phyloP scores from a whole-genome alignment of 2,797 vertebrate genomes.

The Synaphobranchus kaupii region DNA sequence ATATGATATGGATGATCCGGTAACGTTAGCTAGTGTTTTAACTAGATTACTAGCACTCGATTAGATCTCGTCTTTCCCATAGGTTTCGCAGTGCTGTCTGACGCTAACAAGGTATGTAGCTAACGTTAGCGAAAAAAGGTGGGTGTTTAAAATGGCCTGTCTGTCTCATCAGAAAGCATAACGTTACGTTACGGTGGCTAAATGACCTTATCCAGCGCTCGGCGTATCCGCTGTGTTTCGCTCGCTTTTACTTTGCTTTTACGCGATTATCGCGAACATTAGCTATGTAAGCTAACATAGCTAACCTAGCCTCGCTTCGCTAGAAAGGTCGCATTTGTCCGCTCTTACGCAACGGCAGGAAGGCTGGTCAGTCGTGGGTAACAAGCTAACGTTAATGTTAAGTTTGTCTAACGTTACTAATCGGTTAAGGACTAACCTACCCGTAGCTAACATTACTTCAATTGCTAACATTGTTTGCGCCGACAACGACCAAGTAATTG shows the following conservation, averaged over 20 bases:
- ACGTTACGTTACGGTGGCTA: too few species aligned
- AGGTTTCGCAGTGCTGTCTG: background rate
- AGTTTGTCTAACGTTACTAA: too few species aligned
- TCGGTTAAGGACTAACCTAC: too few species aligned
- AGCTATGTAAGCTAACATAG: background rate
- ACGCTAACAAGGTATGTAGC: background rate
- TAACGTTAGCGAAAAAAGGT: background rate
- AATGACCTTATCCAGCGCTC: background rate
- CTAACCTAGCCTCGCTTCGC: too few species aligned
- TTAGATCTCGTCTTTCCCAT: background rate
- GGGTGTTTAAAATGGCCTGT: background rate
- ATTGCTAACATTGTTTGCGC: too few species aligned
- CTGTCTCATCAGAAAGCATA: background rate
- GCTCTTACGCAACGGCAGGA: background rate
- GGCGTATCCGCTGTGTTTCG: background rate
- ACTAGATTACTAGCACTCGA: background rate
- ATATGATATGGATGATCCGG: background rate
- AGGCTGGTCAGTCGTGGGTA: background rate
- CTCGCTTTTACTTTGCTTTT: too few species aligned
- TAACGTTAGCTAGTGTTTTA: background rate
- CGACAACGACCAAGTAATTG: too few species aligned
- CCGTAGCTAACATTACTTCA: too few species aligned
- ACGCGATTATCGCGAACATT: too few species aligned
- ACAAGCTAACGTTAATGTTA: too few species aligned
- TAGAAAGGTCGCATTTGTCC: background rate